These are phyloP conservation scores for Tenthredo scrophulariae DNA, from an alignment of 2,888 invertebrate genomes.

Conservation along the genomic window DNA sequence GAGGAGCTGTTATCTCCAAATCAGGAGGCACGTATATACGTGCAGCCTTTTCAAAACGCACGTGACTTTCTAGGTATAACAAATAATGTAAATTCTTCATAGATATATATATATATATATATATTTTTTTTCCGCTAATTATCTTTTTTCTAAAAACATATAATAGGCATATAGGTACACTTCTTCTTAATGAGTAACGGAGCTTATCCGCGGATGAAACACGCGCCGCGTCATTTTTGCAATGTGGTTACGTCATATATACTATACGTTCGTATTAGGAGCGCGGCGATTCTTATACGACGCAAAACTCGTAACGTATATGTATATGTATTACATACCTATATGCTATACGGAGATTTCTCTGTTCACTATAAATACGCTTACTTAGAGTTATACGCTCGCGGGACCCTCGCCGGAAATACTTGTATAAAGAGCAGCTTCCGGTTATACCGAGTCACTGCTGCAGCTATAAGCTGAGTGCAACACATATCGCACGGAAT, in stretches of 20 bases:
- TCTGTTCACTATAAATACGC: slow-evolving; percentile 42
- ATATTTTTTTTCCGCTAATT: not conserved
- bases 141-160: not conserved
- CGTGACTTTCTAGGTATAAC: slow-evolving; percentile 56
- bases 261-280: not conserved
- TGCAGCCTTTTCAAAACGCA: slow-evolving; percentile 43
- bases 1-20: slow-evolving; percentile 65
- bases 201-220: not conserved
- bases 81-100: too few relatives aligned
- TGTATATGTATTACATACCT: not conserved
- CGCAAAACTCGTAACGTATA: not conserved
- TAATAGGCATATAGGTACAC: not conserved
- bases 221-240: not conserved
- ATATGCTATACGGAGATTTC: slow-evolving; percentile 34
- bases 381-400: slow-evolving; percentile 2
- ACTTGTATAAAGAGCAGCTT: slow-evolving; percentile 48
- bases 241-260: not conserved
- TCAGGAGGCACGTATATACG: slow-evolving; percentile 63
- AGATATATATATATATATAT: not conserved
- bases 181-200: not conserved
- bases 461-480: not conserved
- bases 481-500: slow-evolving; percentile 8
- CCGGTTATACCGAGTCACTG: slow-evolving; percentile 43
- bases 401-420: slow-evolving; percentile 44
- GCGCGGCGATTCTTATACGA: not conserved